Base-by-base conservation (phyloP, 2,113 vertebrate genomes). In the Dermatemys mawii region DNA sequence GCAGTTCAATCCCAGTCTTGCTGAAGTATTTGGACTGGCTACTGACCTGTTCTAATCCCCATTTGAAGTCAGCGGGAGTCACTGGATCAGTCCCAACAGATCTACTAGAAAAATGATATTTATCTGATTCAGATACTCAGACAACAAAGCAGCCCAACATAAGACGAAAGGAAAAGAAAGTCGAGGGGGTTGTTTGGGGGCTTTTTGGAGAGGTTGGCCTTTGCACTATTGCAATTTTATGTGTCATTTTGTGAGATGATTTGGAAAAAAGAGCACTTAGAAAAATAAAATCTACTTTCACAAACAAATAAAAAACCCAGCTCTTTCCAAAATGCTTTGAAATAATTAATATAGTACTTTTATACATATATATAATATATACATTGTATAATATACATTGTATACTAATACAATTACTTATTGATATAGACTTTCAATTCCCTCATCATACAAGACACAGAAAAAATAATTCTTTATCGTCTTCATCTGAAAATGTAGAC, bases 11-110 rank as follows among this genome's bases (percentile, higher is more conserved):
- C 75, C 3, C 26, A 84, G 76, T 70, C 60, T 76, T 44, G 53
- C 35, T 94, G 76, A 12, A 87, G 32, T 27, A 73, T 57, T 86
- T 63, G 46, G 50, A 88, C 29, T 87, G 89, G 22, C 80, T 84
- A 88, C 53, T 90, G 88, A 70, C 78, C 79, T 84, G 63, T 78
- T 46, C 88, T 76, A 90, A 76, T 46, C 44, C 32, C 35, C 50
- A 67, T 93, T 76, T 76, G 94, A 92, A 96, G 55, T 51, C 90
- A 94, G 91, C 86, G 83, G n/a, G 93, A 94, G 49, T 29, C 80
- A 78, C 63, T 84, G 70, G 41, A 87, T 93, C 44, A 89, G 44
- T 54, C 89, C 73, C 24, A 95, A n/a, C 22, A 22, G 88, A 81
- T 60, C 67, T 95, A 88, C 79, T 90, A 88, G 93, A 86, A 41